Conservation (phyloP, 2,888 invertebrate genomes). For the Allygus modestus region DNA sequence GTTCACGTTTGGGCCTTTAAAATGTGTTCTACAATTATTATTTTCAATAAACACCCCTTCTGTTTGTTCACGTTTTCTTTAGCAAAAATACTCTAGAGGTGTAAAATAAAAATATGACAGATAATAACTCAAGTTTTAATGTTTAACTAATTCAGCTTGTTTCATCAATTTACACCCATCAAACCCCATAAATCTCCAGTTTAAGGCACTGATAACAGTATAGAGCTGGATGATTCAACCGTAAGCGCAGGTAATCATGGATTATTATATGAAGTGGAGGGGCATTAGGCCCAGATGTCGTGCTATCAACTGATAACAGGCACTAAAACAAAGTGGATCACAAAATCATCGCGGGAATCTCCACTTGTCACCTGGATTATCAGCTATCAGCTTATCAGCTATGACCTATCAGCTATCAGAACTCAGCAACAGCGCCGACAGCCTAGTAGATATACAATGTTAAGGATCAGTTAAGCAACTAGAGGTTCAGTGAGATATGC, state of each 20-base stretch:
- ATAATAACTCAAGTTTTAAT: no score
- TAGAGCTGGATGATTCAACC: neutral
- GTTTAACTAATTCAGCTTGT: no score
- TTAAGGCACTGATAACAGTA: neutral
- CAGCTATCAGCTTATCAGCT: constrained; percentile 9
- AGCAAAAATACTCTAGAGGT: no score
- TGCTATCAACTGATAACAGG: constrained; percentile 42
- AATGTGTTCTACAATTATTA: no score
- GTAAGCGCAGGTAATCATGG: constrained; percentile 14
- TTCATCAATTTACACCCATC: no score
- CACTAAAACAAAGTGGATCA: constrained; percentile 58
- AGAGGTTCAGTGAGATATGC: no score
- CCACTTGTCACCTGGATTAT: constrained; percentile 42
- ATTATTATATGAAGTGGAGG: constrained; percentile 17
- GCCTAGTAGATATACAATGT: no score
- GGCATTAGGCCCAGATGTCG: constrained; percentile 34
- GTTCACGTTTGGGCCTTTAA: no score
- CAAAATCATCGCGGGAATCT: constrained; percentile 3
- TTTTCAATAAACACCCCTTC: no score
- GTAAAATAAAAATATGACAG: no score
- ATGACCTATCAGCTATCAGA: constrained; percentile 7
- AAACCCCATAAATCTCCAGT: neutral
- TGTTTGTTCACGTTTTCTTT: no score
- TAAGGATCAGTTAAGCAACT: no score
- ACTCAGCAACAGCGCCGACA: neutral